Evolutionary conservation across 2,888 invertebrate genomes (phyloP), one percentile per base, ranked within the genome.

Genomic region (Drosophila recens): DNA sequence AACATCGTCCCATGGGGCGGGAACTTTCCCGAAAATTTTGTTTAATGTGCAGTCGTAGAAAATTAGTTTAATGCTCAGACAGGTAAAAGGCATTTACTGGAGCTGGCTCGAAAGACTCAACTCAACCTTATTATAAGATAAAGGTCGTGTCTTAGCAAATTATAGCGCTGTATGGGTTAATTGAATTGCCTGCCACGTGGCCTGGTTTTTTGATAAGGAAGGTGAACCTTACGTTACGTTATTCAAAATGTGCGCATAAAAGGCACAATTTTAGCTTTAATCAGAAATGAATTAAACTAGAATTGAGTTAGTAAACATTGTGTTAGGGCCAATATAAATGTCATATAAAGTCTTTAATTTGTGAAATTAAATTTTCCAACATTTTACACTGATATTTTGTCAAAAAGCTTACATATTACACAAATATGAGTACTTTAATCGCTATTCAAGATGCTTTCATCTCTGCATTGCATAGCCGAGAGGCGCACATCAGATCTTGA

Each of bases 41-140:
- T 80, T 83, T 84, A 84, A 84, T 83, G 81, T 89, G 72, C 74
- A 80, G 84, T 89, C 78, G 64, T 77, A 67, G 81, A 73, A 84
- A 84, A 89, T 84, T 84, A 89, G 83, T 89, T 89, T 83, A 80
- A 75, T 74, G 83, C 54, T 58, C 65, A 58, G 59, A 54, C 66
- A 75, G 73, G 67, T 27, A 54, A 74, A 40, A 49, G 75, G 53
- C 63, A 79, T 54, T 59, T 52, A 56, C 30, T 61, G 38, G 30
- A 13, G 52, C 49, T 68, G 13, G 59, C 58, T 42, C 43, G 42
- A 66, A 23, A 59, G 54, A 51, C 51, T 43, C 58, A 62, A 72
- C 63, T 34, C 58, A 62, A 72, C 63, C 58, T 74, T 79, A 82
- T 71, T 67, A 67, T 34, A 61, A 45, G 65, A 56, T 65, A 68